Conservation (phyloP, 2,888 invertebrate genomes). For the Hydropsyche betteni region DNA sequence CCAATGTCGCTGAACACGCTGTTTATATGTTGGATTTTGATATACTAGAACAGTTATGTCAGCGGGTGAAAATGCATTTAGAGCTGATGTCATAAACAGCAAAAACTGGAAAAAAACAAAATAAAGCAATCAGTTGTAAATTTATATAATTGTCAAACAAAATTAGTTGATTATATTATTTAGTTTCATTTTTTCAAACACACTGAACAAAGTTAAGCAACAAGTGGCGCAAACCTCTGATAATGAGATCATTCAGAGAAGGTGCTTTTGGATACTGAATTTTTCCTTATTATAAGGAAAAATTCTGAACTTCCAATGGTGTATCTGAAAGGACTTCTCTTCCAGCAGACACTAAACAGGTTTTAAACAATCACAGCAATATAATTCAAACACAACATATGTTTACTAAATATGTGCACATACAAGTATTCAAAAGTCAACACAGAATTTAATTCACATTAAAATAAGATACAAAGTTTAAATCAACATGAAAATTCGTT, state of each 20-base stretch:
- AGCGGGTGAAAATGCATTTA: conserved; percentile 64
- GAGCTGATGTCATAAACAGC: conserved; percentile 62
- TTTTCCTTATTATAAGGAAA: too few species aligned
- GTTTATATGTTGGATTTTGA: conserved; percentile 57
- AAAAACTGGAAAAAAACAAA: conserved; percentile 58
- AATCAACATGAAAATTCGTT: too few species aligned
- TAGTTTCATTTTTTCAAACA: not conserved
- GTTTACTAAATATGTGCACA: conserved; percentile 1
- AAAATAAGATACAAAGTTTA: too few species aligned
- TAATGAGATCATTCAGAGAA: too few species aligned
- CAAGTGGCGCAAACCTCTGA: too few species aligned
- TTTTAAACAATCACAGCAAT: not conserved
- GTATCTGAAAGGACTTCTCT: too few species aligned
- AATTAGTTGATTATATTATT: not conserved
- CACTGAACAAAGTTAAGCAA: too few species aligned
- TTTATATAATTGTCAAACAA: not conserved
- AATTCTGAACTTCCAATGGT: too few species aligned
- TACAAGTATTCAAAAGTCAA: too few species aligned
- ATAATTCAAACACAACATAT: conserved; percentile 47
- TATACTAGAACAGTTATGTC: conserved; percentile 66
- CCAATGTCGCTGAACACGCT: conserved; percentile 65
- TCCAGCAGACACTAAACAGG: too few species aligned
- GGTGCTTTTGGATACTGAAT: too few species aligned
- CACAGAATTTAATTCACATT: too few species aligned
- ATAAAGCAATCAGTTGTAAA: not conserved